These are phyloP conservation scores for Pterophyllum scalare DNA, from an alignment of 2,113 vertebrate species.

Conservation along the genomic window DNA sequence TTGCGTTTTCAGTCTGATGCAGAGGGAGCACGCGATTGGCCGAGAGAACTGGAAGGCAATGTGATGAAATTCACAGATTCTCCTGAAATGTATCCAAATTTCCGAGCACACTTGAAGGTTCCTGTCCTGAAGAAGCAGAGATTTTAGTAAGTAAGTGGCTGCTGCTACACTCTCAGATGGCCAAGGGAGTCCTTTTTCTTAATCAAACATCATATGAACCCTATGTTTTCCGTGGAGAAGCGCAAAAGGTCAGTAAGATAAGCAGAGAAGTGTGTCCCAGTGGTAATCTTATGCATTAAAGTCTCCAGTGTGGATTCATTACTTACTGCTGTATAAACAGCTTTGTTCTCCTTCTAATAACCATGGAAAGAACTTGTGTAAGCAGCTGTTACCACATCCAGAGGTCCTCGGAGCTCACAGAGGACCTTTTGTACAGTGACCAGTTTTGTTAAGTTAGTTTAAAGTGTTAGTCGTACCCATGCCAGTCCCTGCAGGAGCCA, in stretches of 20 bases:
- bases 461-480: constrained; percentile 80
- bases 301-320: background rate
- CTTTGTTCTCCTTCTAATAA: background rate
- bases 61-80: too few species aligned
- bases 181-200: too few species aligned
- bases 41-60: too few species aligned
- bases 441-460: background rate
- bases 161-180: background rate
- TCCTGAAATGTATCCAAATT: too few species aligned
- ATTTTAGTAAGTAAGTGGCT: background rate
- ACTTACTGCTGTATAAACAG: background rate
- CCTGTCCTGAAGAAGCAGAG: too few species aligned
- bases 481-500: constrained; percentile 87
- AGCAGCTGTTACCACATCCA: background rate
- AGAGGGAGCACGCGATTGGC: too few species aligned
- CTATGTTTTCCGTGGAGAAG: background rate
- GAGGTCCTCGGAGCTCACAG: background rate
- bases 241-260: background rate
- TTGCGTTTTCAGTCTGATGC: too few species aligned
- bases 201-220: background rate
- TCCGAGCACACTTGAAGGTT: too few species aligned
- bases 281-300: background rate
- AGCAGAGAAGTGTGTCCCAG: background rate
- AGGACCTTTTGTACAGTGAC: background rate
- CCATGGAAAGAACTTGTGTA: background rate